Conservation (phyloP, 2,113 vertebrate genomes). For the Serilophus lunatus region DNA sequence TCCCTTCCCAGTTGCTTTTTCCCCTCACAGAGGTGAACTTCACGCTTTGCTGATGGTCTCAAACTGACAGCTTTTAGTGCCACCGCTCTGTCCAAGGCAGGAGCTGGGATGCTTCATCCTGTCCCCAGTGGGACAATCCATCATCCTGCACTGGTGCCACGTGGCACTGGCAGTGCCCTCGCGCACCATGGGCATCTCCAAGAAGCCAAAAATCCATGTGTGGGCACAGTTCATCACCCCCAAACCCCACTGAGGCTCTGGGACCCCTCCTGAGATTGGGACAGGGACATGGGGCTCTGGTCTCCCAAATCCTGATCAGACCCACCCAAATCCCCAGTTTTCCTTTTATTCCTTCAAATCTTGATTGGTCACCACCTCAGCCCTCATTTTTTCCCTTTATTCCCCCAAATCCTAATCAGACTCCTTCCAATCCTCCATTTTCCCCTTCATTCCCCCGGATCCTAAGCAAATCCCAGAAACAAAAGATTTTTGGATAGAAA, state of each 20-base stretch:
- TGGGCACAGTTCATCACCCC: not conserved
- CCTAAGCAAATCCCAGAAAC: not conserved
- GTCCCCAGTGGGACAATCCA: not conserved
- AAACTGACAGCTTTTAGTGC: not conserved
- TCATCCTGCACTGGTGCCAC: accelerated
- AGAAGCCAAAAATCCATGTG: not conserved
- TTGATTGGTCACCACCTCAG: accelerated
- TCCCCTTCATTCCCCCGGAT: not conserved
- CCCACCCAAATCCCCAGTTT: not conserved
- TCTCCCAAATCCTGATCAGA: not conserved
- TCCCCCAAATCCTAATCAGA: not conserved
- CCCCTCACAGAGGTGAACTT: not conserved
- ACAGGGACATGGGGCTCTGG: accelerated
- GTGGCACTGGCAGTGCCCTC: not conserved
- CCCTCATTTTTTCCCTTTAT: accelerated
- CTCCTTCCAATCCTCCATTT: too few relatives aligned
- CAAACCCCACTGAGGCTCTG: accelerated
- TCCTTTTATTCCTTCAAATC: not conserved
- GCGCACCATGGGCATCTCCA: accelerated
- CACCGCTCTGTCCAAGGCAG: not conserved
- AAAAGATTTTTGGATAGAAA: not conserved
- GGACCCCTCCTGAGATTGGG: not conserved
- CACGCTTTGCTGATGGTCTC: accelerated
- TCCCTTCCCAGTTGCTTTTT: not conserved
- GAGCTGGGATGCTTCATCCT: not conserved